phyloP scores from a whole-genome alignment of 2,113 vertebrate genomes.

The Tragelaphus strepsiceros region DNA sequence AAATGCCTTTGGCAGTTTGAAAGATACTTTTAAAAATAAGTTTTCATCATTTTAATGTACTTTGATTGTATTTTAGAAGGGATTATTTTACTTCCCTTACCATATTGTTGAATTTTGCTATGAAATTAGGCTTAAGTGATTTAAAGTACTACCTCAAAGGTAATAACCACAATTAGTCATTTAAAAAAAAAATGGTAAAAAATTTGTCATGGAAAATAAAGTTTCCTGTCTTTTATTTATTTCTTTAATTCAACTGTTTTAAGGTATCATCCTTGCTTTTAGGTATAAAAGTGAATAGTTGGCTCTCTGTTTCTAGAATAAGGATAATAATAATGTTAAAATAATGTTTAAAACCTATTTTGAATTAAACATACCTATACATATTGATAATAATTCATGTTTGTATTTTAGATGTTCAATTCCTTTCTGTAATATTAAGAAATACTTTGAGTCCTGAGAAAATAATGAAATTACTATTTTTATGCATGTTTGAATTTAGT shows the following conservation, averaged over 20 bases:
- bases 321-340: neutral
- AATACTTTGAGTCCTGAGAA: neutral
- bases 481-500: neutral
- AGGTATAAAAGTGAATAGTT: neutral
- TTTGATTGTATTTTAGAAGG: neutral
- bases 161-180: neutral
- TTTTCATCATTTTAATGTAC: conserved; percentile 9
- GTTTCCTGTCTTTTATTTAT: neutral
- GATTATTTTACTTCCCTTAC: neutral
- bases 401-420: neutral
- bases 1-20: neutral
- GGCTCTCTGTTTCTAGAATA: neutral
- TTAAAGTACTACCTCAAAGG: neutral
- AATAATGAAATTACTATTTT: conserved; percentile 18
- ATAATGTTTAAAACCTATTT: neutral
- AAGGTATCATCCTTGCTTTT: neutral
- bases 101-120: neutral
- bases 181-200: neutral
- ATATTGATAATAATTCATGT: neutral
- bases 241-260: neutral
- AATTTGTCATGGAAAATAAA: neutral
- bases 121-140: neutral
- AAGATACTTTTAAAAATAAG: neutral
- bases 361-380: neutral
- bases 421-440: neutral